Percentiles rank a stretch among this genome's conserved stretches.
Evolutionary conservation across 2,888 invertebrate genomes (phyloP).

Genomic region (Nemoura dubitans): DNA sequence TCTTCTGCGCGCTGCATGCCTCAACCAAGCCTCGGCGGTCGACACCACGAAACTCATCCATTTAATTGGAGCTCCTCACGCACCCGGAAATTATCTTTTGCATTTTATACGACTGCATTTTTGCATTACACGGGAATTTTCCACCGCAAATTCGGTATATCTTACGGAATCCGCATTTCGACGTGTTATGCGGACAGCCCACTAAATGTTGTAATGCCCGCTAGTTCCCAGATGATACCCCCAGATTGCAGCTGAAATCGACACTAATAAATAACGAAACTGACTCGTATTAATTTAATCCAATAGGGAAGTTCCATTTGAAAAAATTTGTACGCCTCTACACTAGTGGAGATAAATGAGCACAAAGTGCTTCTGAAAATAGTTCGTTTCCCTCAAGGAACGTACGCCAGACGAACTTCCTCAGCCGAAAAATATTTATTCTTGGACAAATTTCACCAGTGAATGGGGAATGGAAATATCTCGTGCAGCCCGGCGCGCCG

Average conservation of each 20-base stretch:
- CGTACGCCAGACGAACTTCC: conserved; percentile 28
- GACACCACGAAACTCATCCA: neutral
- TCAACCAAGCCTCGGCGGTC: neutral
- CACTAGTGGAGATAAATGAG: conserved; percentile 24
- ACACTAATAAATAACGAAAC: too few species aligned
- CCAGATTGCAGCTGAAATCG: too few species aligned
- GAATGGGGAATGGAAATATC: conserved; percentile 38
- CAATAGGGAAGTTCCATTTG: neutral
- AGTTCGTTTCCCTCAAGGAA: conserved; percentile 35
- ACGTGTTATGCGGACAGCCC: too few species aligned
- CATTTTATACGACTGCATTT: neutral
- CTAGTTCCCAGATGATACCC: too few species aligned
- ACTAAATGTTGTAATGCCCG: too few species aligned
- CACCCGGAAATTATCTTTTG: neutral
- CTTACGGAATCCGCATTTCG: too few species aligned
- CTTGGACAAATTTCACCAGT: conserved; percentile 38
- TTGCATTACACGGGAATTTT: neutral
- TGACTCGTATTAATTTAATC: too few species aligned
- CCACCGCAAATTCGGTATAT: too few species aligned
- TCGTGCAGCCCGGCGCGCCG: neutral
- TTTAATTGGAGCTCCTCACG: neutral
- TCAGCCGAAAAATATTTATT: conserved; percentile 30
- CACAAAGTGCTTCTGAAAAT: conserved; percentile 39
- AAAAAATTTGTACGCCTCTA: neutral
- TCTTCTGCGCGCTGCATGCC: too few species aligned